phyloP scores from a whole-genome alignment of 2,113 vertebrate genomes.

The Tonatia bakeri region DNA sequence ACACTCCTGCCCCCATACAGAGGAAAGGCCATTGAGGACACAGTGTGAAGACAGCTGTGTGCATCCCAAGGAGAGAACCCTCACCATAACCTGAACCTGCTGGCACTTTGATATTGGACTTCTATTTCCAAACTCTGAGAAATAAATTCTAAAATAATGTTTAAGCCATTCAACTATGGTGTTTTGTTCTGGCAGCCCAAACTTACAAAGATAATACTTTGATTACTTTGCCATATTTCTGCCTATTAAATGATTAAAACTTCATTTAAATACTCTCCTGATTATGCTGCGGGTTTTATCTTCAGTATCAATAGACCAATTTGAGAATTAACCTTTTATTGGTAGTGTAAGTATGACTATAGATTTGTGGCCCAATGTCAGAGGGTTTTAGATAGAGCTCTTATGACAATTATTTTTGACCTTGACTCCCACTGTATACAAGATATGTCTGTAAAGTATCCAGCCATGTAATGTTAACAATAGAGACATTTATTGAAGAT shows the following conservation, averaged over 20 bases:
- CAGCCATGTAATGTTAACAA: no score
- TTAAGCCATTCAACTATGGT: neutral
- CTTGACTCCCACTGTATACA: neutral
- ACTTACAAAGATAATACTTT: neutral
- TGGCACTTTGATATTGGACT: neutral
- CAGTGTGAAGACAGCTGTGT: neutral
- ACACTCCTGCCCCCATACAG: rapidly evolving
- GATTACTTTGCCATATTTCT: neutral
- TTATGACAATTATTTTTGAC: neutral
- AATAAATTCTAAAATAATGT: neutral
- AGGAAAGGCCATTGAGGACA: neutral
- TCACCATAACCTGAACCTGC: neutral
- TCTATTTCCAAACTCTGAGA: neutral
- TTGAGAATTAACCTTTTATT: neutral
- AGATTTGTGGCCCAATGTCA: neutral
- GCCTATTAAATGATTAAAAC: neutral
- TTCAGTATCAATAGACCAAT: neutral
- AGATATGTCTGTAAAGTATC: no score
- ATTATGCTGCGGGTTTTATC: neutral
- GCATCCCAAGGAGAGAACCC: neutral
- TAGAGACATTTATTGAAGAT: no score
- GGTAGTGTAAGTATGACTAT: neutral
- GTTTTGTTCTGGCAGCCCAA: neutral
- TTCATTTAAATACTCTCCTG: neutral
- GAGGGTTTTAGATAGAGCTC: neutral